Evolutionary conservation across 2,888 invertebrate genomes (phyloP), one percentile per base, ranked within the genome.

Genomic region (Galerucella calmariensis): DNA sequence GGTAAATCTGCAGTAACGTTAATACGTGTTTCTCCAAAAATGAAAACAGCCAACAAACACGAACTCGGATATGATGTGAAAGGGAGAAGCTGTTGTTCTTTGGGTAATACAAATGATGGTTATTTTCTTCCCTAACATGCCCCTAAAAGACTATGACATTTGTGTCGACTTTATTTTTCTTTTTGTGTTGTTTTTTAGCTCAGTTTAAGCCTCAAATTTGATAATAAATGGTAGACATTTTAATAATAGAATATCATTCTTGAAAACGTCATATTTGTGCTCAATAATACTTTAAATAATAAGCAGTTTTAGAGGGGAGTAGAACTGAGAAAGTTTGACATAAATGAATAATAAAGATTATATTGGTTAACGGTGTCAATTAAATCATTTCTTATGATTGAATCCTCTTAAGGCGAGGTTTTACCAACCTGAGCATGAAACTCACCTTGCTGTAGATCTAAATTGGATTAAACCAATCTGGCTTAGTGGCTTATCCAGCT

Each of bases 21-120:
- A 74, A 74, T 62, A 74, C 71, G 74, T 74, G 74, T 74, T 70
- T 74, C 74, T 67, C 67, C 67, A 71, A 63, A 71, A 68, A 74
- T 71, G 71, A 67, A 74, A 72, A 66, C 72, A 72, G 72, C 66
- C 66, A 59, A 66, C 72, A 61, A 72, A 66, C 72, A 72, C 72
- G 66, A 72, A 72, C 72, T 72, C 72, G 72, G 66, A 72, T 69
- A 53, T 67, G 69, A 75, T 73, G 69, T 72, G 75, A 75, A 72
- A 72, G 72, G 73, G 75, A 73, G 73, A 75, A 75, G 69, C 69
- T 73, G 72, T 75, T 69, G 66, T 72, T 72, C 59, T 46, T 72
- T 67, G 63, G 74, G 77, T 78, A 77, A 79, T 79, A 77, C 75
- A 71, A 68, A 77, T 78, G 76, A 79, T 77, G 79, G 78, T 79